These are phyloP conservation scores for Dryococelus australis DNA, from an alignment of 2,888 invertebrate genomes.

Conservation along the genomic window DNA sequence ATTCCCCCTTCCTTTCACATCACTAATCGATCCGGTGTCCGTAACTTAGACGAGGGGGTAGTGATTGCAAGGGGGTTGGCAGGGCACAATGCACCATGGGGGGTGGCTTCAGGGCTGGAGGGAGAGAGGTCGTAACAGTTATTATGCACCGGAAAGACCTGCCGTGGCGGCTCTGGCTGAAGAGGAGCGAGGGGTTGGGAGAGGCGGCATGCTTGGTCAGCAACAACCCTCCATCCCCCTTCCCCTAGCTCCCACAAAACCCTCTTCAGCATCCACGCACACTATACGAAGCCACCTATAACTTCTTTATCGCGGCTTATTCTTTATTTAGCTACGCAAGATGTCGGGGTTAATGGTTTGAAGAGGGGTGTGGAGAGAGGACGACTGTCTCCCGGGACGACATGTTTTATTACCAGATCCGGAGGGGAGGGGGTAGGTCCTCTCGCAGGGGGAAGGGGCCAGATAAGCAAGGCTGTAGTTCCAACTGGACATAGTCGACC, in stretches of 20 bases:
- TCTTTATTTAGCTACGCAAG: not conserved
- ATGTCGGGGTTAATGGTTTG: not conserved
- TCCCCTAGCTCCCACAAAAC: too few relatives aligned
- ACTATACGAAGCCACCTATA: not conserved
- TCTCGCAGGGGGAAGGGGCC: too few relatives aligned
- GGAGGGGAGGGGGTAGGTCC: not conserved
- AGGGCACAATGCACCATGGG: not conserved
- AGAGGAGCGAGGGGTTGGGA: too few relatives aligned
- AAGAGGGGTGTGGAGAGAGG: not conserved
- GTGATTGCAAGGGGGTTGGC: too few relatives aligned
- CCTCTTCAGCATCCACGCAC: not conserved
- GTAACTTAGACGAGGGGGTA: not conserved
- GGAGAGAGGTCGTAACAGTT: not conserved
- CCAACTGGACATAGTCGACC: too few relatives aligned
- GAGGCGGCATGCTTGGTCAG: conserved; percentile 1
- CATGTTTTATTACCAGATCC: not conserved
- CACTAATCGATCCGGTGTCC: not conserved
- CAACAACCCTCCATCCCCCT: not conserved
- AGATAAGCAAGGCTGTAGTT: too few relatives aligned
- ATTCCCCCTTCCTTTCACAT: not conserved
- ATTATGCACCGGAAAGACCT: not conserved
- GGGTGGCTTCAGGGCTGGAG: not conserved
- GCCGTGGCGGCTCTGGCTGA: not conserved
- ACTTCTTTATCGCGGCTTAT: not conserved
- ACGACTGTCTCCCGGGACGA: not conserved